These are phyloP conservation scores for Casuarius casuarius DNA, from an alignment of 2,113 vertebrate genomes.

Conservation along the genomic window DNA sequence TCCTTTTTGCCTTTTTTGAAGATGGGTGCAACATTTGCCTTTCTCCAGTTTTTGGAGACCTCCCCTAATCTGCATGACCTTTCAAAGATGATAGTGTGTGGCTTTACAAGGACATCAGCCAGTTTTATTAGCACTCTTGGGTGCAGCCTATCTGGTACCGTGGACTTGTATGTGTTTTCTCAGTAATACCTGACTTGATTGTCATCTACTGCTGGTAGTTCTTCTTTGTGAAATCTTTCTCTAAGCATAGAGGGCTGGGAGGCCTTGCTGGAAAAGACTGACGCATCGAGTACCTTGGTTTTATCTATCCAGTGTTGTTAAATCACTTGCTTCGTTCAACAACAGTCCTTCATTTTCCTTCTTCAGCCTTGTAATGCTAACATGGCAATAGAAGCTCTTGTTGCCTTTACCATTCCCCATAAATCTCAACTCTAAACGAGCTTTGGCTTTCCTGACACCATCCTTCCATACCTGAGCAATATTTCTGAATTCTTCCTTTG, in stretches of 20 bases:
- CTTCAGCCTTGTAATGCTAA: background rate
- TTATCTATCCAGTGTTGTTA: background rate
- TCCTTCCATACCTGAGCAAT: background rate
- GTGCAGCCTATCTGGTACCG: background rate
- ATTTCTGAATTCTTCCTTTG: background rate
- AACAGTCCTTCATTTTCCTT: background rate
- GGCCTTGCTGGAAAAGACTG: background rate
- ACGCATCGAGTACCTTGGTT: background rate
- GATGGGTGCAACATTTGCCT: background rate
- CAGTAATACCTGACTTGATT: background rate
- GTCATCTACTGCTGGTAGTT: background rate
- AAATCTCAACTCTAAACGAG: background rate
- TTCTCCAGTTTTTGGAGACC: background rate
- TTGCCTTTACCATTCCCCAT: background rate
- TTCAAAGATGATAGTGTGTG: background rate
- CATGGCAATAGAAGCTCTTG: background rate
- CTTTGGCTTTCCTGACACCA: background rate
- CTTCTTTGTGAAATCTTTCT: background rate
- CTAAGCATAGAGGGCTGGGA: background rate
- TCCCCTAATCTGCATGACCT: background rate
- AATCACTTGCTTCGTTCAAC: background rate
- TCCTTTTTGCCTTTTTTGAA: background rate
- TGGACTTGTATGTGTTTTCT: background rate
- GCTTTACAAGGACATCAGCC: background rate
- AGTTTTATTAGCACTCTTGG: background rate